phyloP scores from a whole-genome alignment of 2,888 invertebrate genomes.

The Drosophila planitibia region DNA sequence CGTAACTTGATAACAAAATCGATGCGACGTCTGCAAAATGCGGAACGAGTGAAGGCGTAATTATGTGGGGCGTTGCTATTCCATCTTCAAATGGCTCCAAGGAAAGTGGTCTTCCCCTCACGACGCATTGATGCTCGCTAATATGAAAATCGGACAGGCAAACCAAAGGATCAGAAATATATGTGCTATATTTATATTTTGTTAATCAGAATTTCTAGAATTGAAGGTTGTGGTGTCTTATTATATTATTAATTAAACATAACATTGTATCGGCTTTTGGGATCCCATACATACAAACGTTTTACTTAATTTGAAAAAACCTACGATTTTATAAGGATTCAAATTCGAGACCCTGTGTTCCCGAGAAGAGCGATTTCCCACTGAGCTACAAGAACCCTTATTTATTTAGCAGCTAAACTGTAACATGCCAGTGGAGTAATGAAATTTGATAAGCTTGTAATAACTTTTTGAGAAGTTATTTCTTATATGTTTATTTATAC shows the following conservation, averaged over 20 bases:
- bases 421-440: background rate
- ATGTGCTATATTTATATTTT: background rate
- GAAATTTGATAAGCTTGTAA: background rate
- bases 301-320: background rate
- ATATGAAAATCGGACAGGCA: background rate
- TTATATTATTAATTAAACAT: background rate
- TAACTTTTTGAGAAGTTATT: no score
- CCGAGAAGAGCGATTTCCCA: background rate
- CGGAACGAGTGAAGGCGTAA: conserved; percentile 31
- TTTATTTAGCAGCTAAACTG: background rate
- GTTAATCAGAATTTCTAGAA: background rate
- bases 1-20: conserved; percentile 78
- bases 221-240: background rate
- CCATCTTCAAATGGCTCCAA: conserved; percentile 33
- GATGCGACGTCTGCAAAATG: conserved; percentile 51
- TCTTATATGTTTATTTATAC: background rate
- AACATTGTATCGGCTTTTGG: background rate
- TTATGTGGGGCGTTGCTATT: conserved; percentile 44
- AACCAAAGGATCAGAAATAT: background rate
- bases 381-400: background rate
- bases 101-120: background rate
- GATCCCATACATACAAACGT: no score
- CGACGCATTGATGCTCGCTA: background rate
- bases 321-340: background rate
- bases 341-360: background rate